phyloP scores from a whole-genome alignment of 2,113 vertebrate species.

The Misgurnus mizolepis region DNA sequence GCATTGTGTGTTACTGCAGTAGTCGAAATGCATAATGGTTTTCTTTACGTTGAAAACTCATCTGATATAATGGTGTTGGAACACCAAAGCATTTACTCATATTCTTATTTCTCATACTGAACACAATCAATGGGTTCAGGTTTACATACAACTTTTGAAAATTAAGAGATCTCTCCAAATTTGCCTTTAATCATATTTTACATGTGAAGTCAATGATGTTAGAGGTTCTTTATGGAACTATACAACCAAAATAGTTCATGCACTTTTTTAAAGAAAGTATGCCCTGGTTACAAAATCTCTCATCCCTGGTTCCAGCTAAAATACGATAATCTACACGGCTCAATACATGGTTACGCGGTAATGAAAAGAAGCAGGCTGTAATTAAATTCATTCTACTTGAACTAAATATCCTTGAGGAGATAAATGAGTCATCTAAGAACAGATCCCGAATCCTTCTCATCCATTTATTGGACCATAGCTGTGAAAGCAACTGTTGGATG shows the following conservation, averaged over 20 bases:
- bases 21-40: not conserved
- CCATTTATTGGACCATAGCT: not conserved
- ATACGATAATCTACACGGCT: not conserved
- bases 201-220: no score
- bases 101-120: no score
- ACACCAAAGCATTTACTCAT: no score
- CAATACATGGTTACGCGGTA: not conserved
- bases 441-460: not conserved
- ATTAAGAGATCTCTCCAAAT: no score
- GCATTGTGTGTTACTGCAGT: not conserved
- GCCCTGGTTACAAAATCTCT: not conserved
- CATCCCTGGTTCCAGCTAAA: not conserved
- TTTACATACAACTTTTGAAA: no score
- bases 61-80: no score
- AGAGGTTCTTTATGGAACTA: no score
- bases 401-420: not conserved
- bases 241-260: no score
- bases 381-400: not conserved
- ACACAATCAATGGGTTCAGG: no score
- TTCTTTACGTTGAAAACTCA: no score
- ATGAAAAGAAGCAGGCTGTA: not conserved
- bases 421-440: not conserved
- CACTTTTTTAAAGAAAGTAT: no score
- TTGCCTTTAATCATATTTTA: no score
- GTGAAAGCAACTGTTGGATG: not conserved